Base-by-base conservation (phyloP, 2,797 vertebrate genomes). In the Valencia hispanica region DNA sequence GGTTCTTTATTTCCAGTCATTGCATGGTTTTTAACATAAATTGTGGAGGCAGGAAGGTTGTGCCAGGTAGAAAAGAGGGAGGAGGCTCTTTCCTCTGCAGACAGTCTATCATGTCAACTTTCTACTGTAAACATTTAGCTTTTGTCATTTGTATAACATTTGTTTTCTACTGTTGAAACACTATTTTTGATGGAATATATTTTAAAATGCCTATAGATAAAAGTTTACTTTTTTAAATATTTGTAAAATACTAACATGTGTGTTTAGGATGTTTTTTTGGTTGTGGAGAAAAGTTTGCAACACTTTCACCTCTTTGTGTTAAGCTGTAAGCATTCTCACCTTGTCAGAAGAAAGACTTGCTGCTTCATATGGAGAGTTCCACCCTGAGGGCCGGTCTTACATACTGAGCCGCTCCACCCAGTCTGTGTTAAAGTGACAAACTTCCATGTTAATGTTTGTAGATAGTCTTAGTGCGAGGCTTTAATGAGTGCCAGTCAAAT, bases 171-270 rank as follows among this genome's bases (percentile, higher is more conserved):
- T 94, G 93, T 94, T 93, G 92, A 95, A 95, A 95, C 90, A 95
- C 93, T 96, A 96, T 96, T 96, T 96, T 96, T 95, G 94, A 96
- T 96, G 95, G 95, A 96, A 96, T 94, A 96, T 96, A 95, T 96
- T 96, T 96, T 96, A 92, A 96, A 94, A 95, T 94, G 93, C 94
- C 93, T 95, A 93, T 92, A 95, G 94, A 94, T 92, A 94, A 95
- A 93, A 91, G 92, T 96, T 96, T 95, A 95, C 94, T 96, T 96
- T 96, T 96, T 94, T 95, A 95, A 94, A 94, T 93, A 94, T 94
- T 94, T 96, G 95, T 96, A 96, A 95, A 93, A 94, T 93, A 95
- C 95, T 96, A 96, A 95, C 94, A 87, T 90, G 88, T 91, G 83
- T 92, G 86, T 84, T 88, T 82, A 41, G 39, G 20, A 11, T 66